A percentile compares a stretch with the other conserved stretches of the same genome.
These are phyloP conservation scores for Percopsis omiscomaycus DNA, from an alignment of 2,797 vertebrate species.

Conservation along the genomic window DNA sequence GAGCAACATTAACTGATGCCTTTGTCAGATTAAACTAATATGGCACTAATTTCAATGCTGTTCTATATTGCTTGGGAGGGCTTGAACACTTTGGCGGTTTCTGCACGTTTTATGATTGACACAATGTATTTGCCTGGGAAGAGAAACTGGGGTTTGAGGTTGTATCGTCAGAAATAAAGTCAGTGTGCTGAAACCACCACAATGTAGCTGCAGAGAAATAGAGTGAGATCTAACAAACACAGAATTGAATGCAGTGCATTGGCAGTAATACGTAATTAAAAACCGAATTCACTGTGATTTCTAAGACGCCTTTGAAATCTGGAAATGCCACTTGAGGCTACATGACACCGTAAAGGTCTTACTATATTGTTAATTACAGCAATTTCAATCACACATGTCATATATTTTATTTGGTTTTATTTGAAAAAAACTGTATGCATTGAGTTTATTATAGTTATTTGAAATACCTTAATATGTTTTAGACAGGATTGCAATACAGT, in stretches of 20 bases:
- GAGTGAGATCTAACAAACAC: slow-evolving; percentile 28
- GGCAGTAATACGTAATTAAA: slow-evolving; percentile 37
- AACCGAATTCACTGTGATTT: slow-evolving; percentile 22
- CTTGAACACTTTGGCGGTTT: slow-evolving; percentile 19
- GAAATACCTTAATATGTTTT: neutral
- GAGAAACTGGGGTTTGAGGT: slow-evolving; percentile 48
- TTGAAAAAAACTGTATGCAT: no score
- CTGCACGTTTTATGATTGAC: slow-evolving; percentile 27
- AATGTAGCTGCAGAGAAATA: slow-evolving; percentile 15
- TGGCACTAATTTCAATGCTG: slow-evolving; percentile 24
- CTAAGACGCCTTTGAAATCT: slow-evolving; percentile 14
- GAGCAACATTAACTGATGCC: slow-evolving; percentile 39
- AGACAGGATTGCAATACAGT: slow-evolving; percentile 2
- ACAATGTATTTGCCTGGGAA: slow-evolving; percentile 43
- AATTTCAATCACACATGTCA: neutral
- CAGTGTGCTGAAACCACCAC: slow-evolving; percentile 19
- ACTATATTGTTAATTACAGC: neutral
- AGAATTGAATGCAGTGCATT: slow-evolving; percentile 24
- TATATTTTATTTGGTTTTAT: slow-evolving; percentile 13
- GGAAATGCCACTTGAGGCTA: no score
- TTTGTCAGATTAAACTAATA: slow-evolving; percentile 26
- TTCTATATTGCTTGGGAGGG: slow-evolving; percentile 18
- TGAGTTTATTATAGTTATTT: slow-evolving; percentile 15
- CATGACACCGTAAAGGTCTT: neutral
- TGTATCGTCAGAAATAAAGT: slow-evolving; percentile 39